These are phyloP conservation scores for Brachystomella parvula DNA, from an alignment of 1,140 invertebrate genomes.

Conservation along the genomic window DNA sequence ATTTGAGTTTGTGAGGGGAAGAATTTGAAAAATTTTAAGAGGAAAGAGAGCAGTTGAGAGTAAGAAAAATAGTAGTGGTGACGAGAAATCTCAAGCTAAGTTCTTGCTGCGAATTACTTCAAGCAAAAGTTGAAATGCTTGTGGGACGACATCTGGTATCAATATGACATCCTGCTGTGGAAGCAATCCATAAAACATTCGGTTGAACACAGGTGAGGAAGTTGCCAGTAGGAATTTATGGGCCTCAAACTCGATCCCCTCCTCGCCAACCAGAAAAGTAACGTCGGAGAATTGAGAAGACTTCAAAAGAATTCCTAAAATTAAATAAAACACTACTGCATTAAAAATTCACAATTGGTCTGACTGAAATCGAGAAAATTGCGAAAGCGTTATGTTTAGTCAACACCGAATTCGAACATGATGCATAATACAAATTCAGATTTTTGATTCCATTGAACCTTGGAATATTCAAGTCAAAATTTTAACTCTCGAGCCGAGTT, in stretches of 20 bases:
- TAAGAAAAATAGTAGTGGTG: too few relatives aligned
- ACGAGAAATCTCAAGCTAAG: too few relatives aligned
- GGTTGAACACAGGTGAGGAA: not conserved
- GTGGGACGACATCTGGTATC: not conserved
- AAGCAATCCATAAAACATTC: not conserved
- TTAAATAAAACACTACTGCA: not conserved
- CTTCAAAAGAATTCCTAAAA: not conserved
- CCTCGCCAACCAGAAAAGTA: not conserved
- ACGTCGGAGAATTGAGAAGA: not conserved
- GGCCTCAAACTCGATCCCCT: not conserved
- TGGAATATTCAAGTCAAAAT: too few relatives aligned
- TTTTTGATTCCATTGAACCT: too few relatives aligned
- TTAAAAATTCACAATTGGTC: not conserved
- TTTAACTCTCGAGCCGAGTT: too few relatives aligned
- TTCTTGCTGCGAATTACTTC: not conserved
- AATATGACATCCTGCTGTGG: not conserved
- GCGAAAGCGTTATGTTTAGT: too few relatives aligned
- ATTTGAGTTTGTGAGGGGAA: not conserved
- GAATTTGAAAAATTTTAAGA: too few relatives aligned
- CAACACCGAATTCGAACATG: too few relatives aligned
- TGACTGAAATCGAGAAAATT: too few relatives aligned
- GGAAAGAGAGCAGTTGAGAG: too few relatives aligned
- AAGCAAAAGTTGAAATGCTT: not conserved
- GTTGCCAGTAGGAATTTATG: not conserved
- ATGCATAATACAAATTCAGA: too few relatives aligned